A percentile compares a stretch with the other conserved stretches of the same genome.
Evolutionary conservation across 2,888 invertebrate genomes (phyloP).

Genomic region (Minunthozetes semirufus): DNA sequence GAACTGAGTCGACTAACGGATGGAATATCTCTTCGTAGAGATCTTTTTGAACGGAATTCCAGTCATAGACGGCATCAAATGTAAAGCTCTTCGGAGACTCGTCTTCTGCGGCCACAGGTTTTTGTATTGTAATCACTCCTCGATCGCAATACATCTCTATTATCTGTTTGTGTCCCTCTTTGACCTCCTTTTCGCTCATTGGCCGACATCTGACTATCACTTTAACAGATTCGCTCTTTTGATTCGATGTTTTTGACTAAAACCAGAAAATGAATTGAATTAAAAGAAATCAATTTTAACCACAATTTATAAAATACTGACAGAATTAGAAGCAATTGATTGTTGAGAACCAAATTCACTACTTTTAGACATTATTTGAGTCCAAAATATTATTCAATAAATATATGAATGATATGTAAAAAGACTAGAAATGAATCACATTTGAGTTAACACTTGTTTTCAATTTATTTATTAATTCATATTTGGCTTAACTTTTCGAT

Average conservation of each 20-base stretch:
- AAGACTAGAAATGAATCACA: constrained; percentile 14
- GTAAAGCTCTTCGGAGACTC: constrained; percentile 79
- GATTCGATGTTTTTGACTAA: background rate
- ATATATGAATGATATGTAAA: background rate
- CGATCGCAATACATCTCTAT: constrained; percentile 76
- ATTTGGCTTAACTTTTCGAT: too few species aligned
- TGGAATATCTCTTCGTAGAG: constrained; percentile 94
- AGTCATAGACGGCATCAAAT: constrained; percentile 95
- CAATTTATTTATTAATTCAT: background rate
- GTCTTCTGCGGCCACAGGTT: constrained; percentile 58
- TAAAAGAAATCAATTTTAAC: background rate
- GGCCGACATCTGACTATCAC: constrained; percentile 96
- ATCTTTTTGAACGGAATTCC: constrained; percentile 77
- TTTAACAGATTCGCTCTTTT: constrained; percentile 69
- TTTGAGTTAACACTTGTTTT: background rate
- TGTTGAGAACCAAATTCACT: constrained; percentile 1
- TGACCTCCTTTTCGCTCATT: constrained; percentile 75
- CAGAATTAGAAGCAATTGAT: constrained; percentile 7
- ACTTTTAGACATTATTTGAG: background rate
- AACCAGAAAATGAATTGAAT: background rate
- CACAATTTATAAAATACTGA: background rate
- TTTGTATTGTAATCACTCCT: constrained; percentile 82
- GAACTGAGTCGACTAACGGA: constrained; percentile 85
- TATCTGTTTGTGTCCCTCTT: constrained; percentile 61
- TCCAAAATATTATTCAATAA: background rate